phyloP scores from a whole-genome alignment of 2,113 vertebrate species.

The Mobula birostris region DNA sequence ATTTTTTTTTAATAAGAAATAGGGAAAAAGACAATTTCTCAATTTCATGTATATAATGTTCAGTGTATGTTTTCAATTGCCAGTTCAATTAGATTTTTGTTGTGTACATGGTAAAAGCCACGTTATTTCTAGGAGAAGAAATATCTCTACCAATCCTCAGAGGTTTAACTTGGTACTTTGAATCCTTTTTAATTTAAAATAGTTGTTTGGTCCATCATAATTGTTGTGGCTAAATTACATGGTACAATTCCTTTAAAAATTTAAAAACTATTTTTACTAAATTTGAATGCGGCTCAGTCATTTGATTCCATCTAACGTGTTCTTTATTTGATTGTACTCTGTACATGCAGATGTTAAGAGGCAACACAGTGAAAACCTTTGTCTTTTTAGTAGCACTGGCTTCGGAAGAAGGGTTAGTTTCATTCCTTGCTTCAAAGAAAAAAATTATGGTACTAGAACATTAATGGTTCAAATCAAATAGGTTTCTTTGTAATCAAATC shows the following conservation, averaged over 20 bases:
- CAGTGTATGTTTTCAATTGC: conserved; percentile 8
- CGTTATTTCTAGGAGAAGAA: not conserved
- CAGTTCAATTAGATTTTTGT: conserved; percentile 16
- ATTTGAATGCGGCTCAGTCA: not conserved
- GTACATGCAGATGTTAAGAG: not conserved
- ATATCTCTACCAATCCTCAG: not conserved
- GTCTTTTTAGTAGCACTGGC: not conserved
- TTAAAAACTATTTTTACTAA: not conserved
- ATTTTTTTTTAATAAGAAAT: not conserved
- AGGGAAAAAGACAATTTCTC: not conserved
- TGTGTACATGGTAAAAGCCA: conserved; percentile 18
- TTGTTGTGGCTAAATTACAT: conserved; percentile 54
- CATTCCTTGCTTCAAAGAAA: not conserved
- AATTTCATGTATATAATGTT: conserved; percentile 19
- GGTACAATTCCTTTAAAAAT: conserved; percentile 42
- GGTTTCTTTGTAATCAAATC: not conserved
- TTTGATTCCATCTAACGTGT: not conserved
- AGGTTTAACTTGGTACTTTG: conserved; percentile 44
- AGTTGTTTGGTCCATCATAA: conserved; percentile 50
- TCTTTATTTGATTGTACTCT: not conserved
- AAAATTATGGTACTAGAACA: not conserved
- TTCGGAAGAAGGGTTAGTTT: not conserved
- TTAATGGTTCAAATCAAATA: conserved; percentile 13
- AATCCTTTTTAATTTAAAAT: conserved; percentile 45
- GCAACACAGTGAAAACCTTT: not conserved